A percentile compares a stretch with the other conserved stretches of the same genome.
Conservation (phyloP, 2,797 vertebrate species). For the Darevskia nairensis region DNA sequence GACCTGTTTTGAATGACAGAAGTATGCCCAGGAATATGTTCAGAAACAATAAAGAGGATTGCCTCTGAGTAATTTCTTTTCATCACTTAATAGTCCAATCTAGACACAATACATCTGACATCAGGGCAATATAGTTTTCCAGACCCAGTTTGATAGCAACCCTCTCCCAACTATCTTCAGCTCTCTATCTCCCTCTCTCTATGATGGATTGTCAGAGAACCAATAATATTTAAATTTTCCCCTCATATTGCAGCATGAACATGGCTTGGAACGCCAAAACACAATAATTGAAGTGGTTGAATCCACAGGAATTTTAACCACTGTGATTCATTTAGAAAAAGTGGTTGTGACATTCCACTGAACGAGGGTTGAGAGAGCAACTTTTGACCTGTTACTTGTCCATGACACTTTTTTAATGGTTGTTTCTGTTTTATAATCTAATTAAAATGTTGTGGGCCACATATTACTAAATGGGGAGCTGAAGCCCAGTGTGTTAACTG, state of each 20-base stretch:
- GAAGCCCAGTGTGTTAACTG: conserved; percentile 25
- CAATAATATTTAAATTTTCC: conserved; percentile 29
- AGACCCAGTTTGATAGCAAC: background rate
- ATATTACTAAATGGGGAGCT: conserved; percentile 11
- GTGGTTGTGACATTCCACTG: conserved; percentile 58
- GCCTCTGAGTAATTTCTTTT: background rate
- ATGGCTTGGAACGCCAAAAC: conserved; percentile 57
- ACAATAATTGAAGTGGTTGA: conserved; percentile 59
- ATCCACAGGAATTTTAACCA: conserved; percentile 64
- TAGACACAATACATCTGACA: background rate
- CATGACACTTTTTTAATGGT: conserved; percentile 58
- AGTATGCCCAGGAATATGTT: background rate
- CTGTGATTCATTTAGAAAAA: conserved; percentile 56
- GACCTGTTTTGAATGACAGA: background rate
- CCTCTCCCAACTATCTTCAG: too few species aligned
- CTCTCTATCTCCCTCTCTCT: background rate
- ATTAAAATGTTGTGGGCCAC: conserved; percentile 61
- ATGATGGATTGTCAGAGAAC: conserved; percentile 20
- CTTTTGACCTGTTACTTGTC: conserved; percentile 62
- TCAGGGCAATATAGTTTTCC: background rate
- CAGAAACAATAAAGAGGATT: background rate
- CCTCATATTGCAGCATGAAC: background rate
- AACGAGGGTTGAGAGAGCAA: conserved; percentile 43
- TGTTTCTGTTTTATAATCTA: conserved; percentile 70
- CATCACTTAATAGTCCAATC: background rate